Evolutionary conservation across 2,797 vertebrate genomes (phyloP).

Genomic region (Scolopax bukidnonensis): DNA sequence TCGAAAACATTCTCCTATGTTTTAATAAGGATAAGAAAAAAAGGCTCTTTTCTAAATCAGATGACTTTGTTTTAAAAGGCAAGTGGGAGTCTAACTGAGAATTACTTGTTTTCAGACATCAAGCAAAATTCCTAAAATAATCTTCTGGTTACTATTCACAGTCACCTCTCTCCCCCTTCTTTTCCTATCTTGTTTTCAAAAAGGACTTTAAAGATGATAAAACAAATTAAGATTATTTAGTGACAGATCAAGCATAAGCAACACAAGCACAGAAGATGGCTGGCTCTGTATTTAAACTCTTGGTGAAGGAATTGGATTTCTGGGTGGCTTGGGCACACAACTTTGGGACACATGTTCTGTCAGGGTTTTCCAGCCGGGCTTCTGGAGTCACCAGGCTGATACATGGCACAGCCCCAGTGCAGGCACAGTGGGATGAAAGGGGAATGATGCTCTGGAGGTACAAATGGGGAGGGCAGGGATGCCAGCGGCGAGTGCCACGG

Average conservation of each 20-base stretch:
- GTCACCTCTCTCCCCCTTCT: background rate
- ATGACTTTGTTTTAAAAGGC: slow-evolving; percentile 19
- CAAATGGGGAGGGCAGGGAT: background rate
- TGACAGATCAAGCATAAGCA: background rate
- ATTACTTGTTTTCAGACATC: background rate
- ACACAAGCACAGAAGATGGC: background rate
- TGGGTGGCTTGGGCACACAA: background rate
- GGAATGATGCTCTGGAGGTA: accelerated
- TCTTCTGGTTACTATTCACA: background rate
- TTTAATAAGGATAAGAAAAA: slow-evolving; percentile 36
- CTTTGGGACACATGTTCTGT: background rate
- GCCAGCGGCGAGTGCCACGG: accelerated
- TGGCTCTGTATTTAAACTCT: background rate
- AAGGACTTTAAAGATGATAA: background rate
- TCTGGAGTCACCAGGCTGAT: background rate
- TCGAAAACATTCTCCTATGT: background rate
- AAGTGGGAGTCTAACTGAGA: background rate
- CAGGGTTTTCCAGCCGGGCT: background rate
- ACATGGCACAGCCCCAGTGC: accelerated
- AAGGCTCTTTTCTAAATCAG: background rate
- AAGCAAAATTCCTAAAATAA: background rate
- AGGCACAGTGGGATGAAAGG: background rate
- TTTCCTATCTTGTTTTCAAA: background rate
- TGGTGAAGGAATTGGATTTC: background rate
- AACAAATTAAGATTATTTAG: background rate